phyloP scores from a whole-genome alignment of 2,797 vertebrate species.

The Gambusia yucatana region DNA sequence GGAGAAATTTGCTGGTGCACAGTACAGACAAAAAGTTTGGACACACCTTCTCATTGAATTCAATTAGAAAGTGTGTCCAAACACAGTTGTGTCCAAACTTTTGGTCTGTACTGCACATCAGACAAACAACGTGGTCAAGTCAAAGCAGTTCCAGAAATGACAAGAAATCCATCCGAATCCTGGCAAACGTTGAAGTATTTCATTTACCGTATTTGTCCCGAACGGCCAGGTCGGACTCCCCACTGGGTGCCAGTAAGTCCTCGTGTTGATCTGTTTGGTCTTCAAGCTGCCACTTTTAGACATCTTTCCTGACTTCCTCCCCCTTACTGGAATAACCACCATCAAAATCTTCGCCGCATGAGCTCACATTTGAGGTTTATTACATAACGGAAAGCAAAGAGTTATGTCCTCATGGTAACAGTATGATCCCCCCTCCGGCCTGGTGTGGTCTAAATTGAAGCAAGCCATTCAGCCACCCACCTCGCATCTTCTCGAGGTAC shows the following conservation, averaged over 20 bases:
- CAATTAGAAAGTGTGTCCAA: no score
- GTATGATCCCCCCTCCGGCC: not conserved
- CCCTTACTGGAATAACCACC: not conserved
- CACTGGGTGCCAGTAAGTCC: not conserved
- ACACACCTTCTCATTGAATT: no score
- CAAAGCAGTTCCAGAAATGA: not conserved
- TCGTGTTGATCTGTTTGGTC: not conserved
- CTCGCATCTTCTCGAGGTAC: not conserved
- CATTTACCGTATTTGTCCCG: not conserved
- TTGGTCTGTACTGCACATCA: not conserved
- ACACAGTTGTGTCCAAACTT: no score
- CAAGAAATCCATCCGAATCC: not conserved
- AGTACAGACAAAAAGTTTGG: not conserved
- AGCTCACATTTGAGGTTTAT: not conserved
- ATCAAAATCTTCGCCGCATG: not conserved
- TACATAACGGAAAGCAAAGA: not conserved
- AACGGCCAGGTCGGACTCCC: not conserved
- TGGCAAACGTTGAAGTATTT: not conserved
- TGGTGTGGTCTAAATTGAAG: constrained; percentile 1
- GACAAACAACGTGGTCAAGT: no score
- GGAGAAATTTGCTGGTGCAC: not conserved
- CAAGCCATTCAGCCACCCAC: not conserved
- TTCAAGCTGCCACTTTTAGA: not conserved
- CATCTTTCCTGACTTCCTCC: not conserved
- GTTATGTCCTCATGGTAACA: not conserved